These are phyloP conservation scores for Nemoura dubitans DNA, from an alignment of 2,888 invertebrate genomes.

Conservation along the genomic window DNA sequence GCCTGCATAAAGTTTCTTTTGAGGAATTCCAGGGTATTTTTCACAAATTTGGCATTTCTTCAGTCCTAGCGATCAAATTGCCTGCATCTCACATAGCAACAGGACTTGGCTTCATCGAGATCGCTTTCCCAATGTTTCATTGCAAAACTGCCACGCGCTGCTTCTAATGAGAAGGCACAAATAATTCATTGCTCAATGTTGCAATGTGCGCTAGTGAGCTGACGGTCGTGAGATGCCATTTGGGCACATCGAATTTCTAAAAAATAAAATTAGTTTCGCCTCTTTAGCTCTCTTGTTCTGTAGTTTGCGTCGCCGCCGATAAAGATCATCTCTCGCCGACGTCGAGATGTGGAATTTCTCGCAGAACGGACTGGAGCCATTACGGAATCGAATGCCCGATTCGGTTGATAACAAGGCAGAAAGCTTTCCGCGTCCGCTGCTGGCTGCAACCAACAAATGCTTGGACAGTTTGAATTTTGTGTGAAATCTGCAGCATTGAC, in stretches of 20 bases:
- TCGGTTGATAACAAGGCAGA: neutral
- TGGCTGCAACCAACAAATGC: neutral
- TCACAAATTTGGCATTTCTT: too few species aligned
- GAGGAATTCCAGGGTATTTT: too few species aligned
- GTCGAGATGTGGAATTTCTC: constrained; percentile 3
- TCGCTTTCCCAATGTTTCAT: neutral
- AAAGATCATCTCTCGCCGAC: neutral
- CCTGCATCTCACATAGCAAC: too few species aligned
- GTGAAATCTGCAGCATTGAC: neutral
- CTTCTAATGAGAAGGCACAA: neutral
- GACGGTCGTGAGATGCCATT: constrained; percentile 14
- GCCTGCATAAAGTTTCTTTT: too few species aligned
- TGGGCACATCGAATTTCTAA: constrained; percentile 44
- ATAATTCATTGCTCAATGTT: neutral
- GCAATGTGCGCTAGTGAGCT: neutral
- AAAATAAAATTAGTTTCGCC: constrained; percentile 41
- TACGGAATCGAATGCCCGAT: neutral
- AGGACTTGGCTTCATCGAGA: too few species aligned
- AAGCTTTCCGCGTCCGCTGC: neutral
- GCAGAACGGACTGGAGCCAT: constrained; percentile 9
- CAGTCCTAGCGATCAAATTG: too few species aligned
- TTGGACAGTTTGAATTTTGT: neutral
- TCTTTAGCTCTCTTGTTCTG: constrained; percentile 42
- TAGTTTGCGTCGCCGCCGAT: neutral
- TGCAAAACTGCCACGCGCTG: neutral